Conservation (phyloP, 2,888 invertebrate genomes). For the Mesoligia furuncula region DNA sequence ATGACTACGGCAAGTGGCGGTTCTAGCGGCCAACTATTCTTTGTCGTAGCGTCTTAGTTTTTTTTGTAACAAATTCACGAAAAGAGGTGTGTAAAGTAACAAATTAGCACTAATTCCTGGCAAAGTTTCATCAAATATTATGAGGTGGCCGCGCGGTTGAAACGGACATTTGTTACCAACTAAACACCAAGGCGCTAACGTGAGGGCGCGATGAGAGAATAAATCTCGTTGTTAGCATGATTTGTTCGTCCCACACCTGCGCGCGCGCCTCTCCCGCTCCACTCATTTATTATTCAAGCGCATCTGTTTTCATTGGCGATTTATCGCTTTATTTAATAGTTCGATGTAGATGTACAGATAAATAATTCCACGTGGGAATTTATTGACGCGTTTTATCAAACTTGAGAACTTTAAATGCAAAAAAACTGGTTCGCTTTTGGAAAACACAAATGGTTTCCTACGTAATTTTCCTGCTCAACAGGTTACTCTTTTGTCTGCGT, state of each 20-base stretch:
- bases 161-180: constrained; percentile 41
- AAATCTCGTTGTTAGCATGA: constrained; percentile 61
- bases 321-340: constrained; percentile 64
- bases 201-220: constrained; percentile 53
- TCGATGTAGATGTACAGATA: constrained; percentile 52
- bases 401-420: constrained; percentile 49
- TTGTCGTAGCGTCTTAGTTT: no score
- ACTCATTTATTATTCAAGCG: constrained; percentile 67
- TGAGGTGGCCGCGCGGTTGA: no score
- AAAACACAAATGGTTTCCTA: constrained; percentile 61
- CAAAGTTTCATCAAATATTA: no score
- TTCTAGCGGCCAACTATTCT: no score
- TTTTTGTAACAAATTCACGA: no score
- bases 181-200: constrained; percentile 49
- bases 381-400: constrained; percentile 47
- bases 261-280: constrained; percentile 50
- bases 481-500: constrained; percentile 61
- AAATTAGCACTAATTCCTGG: no score
- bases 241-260: constrained; percentile 66
- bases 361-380: constrained; percentile 47
- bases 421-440: constrained; percentile 57
- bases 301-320: constrained; percentile 64
- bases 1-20: no score
- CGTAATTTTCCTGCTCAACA: constrained; percentile 61
- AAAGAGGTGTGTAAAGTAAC: no score